Base-by-base conservation (phyloP, 1,140 invertebrate species). In the Musca domestica region DNA sequence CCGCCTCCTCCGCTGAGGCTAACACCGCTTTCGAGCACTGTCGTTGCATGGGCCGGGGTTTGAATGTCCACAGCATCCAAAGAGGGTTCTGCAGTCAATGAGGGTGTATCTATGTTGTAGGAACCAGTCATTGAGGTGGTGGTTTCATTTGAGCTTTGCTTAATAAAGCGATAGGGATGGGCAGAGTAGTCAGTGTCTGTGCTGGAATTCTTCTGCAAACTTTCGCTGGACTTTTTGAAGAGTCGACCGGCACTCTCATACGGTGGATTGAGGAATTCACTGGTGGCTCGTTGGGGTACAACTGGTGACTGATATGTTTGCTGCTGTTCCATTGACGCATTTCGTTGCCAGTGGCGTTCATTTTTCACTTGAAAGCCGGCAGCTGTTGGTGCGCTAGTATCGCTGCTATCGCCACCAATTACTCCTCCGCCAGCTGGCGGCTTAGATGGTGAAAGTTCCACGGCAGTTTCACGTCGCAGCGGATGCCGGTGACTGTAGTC, bases 121-220 rank as follows among this genome's bases (percentile, higher is more conserved):
- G 80, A 81, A 51, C 80, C 80, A 3, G 80, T 81, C 41, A 76
- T 73, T 27, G 80, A 81, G 27, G 80, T 80, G 64, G 77, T 82
- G 5, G 80, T 82, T 66, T 82, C 80, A 25, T 82, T 82, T 52
- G 80, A 82, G 54, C 80, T 81, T 73, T 82, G 80, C 66, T 82
- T 82, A 48, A 82, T 82, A 46, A 82, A 80, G 19, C 76, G 74
- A 69, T 82, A 82, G 17, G 80, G 80, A 70, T 81, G 80, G 6
- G 75, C 74, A 56, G 80, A 81, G 64, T 81, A 82, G 54, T 82
- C 80, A 3, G 80, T 82, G 22, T 82, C 80, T n/a, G 80, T 81
- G 69, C 80, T 82, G 9, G 80, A 82, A 56, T 81, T 81, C 65
- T 81, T 82, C 41, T 81, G 80, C 46, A 82, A 41, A 30, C 80